Conservation (phyloP, 2,113 vertebrate genomes). For the Monopterus albus region DNA sequence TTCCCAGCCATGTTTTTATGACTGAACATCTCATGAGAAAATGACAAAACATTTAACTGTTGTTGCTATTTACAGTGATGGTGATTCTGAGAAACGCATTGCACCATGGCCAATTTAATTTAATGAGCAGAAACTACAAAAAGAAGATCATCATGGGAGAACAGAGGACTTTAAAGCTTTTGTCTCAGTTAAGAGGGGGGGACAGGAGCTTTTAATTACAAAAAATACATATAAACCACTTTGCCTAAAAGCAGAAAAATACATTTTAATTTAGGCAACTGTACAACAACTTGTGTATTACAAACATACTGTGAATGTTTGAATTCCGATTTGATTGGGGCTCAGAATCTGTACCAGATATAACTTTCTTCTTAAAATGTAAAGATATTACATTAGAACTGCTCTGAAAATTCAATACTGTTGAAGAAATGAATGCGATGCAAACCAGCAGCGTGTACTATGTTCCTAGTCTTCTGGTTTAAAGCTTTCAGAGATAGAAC, state of each 20-base stretch:
- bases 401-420: slow-evolving; percentile 33
- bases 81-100: slow-evolving; percentile 3
- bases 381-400: slow-evolving; percentile 14
- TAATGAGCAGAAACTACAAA: slow-evolving; percentile 41
- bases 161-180: slow-evolving; percentile 41
- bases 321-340: not conserved
- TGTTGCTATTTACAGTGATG: slow-evolving; percentile 11
- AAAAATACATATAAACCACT: slow-evolving; percentile 8
- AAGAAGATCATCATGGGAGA: slow-evolving; percentile 23
- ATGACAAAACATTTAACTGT: not conserved
- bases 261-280: not conserved
- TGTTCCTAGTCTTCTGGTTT: not conserved
- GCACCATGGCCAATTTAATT: slow-evolving; percentile 31
- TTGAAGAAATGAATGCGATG: not conserved
- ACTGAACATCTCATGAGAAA: not conserved
- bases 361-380: slow-evolving; percentile 31
- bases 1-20: not conserved
- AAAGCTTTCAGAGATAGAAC: slow-evolving; percentile 4
- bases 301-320: not conserved
- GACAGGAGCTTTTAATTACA: slow-evolving; percentile 42
- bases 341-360: too few relatives aligned
- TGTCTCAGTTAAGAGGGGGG: slow-evolving; percentile 35
- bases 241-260: not conserved
- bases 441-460: not conserved
- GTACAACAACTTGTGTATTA: not conserved